These are phyloP conservation scores for Pimephales promelas DNA, from an alignment of 2,113 vertebrate species.

Conservation along the genomic window DNA sequence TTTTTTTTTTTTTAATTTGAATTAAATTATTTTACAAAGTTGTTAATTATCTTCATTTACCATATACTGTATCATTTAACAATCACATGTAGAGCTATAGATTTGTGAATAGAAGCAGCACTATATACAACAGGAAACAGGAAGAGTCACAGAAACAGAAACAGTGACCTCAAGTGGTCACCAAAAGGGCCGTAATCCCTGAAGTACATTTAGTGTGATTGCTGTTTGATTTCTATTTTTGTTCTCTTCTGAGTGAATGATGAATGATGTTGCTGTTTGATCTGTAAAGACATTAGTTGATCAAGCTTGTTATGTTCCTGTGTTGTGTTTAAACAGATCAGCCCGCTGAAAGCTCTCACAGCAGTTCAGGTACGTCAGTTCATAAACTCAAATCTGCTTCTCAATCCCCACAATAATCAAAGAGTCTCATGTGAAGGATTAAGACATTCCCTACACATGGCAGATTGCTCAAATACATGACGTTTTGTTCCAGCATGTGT, in stretches of 20 bases:
- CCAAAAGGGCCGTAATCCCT: neutral
- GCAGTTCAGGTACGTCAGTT: conserved; percentile 64
- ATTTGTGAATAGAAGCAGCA: neutral
- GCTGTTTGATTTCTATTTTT: neutral
- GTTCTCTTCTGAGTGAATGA: neutral
- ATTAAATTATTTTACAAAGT: too few species aligned
- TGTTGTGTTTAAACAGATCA: conserved; percentile 60
- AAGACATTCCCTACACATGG: neutral
- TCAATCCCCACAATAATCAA: neutral
- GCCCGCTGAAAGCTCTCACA: conserved; percentile 64
- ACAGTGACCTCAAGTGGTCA: neutral
- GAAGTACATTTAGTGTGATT: neutral
- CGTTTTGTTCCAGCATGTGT: neutral
- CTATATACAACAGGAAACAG: neutral
- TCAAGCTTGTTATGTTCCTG: neutral
- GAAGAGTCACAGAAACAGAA: neutral
- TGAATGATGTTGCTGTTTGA: neutral
- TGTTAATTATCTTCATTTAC: too few species aligned
- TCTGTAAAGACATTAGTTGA: neutral
- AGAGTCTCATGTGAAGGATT: neutral
- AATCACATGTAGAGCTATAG: neutral
- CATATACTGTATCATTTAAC: neutral
- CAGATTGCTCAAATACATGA: neutral
- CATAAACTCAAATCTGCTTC: neutral
- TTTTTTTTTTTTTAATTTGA: too few species aligned